Percentiles rank a stretch among this genome's conserved stretches.
These are phyloP conservation scores for Falco cherrug DNA, from an alignment of 2,797 vertebrate genomes.

Conservation along the genomic window DNA sequence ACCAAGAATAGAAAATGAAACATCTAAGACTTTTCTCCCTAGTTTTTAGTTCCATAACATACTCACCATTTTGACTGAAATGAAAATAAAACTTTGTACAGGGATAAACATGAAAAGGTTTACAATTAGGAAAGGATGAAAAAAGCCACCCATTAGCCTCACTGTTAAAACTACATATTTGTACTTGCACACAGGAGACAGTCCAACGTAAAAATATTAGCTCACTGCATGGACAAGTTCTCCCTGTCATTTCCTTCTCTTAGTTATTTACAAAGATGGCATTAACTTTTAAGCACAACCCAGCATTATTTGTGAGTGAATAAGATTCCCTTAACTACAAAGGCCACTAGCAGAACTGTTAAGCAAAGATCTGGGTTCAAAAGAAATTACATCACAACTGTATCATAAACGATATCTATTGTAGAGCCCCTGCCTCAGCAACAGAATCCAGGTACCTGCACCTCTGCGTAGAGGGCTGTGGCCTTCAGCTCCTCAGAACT, in stretches of 20 bases:
- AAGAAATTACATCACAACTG: not conserved
- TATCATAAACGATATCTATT: not conserved
- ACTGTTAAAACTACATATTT: not conserved
- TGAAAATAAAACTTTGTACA: not conserved
- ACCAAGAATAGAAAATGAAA: not conserved
- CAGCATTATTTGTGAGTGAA: not conserved
- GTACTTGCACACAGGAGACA: not conserved
- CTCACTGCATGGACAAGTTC: not conserved
- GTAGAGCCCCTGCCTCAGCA: not conserved
- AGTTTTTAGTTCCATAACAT: not conserved
- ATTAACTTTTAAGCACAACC: not conserved
- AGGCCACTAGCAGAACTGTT: not conserved
- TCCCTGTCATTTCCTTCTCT: not conserved
- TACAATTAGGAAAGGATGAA: not conserved
- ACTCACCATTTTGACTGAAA: not conserved
- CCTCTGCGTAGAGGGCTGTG: fast-evolving
- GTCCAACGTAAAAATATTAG: not conserved
- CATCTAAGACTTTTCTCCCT: not conserved
- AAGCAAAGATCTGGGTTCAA: not conserved
- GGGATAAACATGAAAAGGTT: not conserved
- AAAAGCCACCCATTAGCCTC: not conserved
- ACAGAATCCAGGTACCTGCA: not conserved
- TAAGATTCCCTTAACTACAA: not conserved
- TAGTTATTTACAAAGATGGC: not conserved
- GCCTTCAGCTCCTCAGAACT: not conserved